Evolutionary conservation across 2,888 invertebrate species (phyloP).

Genomic region (Rosalia funebris): DNA sequence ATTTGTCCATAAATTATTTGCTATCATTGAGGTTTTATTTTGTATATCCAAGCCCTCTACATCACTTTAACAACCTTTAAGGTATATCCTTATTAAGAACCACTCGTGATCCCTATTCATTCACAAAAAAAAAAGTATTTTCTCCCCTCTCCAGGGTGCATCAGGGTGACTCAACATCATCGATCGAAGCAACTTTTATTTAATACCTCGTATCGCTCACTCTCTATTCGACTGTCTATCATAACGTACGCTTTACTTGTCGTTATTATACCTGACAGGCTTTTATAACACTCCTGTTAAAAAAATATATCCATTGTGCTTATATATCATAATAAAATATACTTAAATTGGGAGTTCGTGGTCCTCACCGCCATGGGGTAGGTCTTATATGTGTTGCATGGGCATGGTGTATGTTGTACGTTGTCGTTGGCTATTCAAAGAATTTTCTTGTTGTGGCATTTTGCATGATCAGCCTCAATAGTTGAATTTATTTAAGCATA

Average conservation of each 20-base stretch:
- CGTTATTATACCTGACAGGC: conserved; percentile 47
- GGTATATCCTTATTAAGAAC: conserved; percentile 7
- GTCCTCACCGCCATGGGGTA: conserved; percentile 46
- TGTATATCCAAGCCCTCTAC: neutral
- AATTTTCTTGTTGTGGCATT: conserved; percentile 27
- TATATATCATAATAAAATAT: conserved; percentile 43
- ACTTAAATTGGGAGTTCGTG: conserved; percentile 23
- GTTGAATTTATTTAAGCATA: conserved; percentile 31
- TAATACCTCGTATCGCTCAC: conserved; percentile 44
- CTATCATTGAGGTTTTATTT: too few relatives aligned
- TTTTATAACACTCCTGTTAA: conserved; percentile 44
- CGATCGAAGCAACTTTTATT: conserved; percentile 52
- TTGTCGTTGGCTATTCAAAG: conserved; percentile 25
- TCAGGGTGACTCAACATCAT: conserved; percentile 43
- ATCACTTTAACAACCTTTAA: neutral
- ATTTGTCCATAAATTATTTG: too few relatives aligned
- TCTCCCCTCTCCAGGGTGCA: conserved; percentile 47
- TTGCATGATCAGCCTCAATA: conserved; percentile 35
- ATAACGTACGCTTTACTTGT: conserved; percentile 40
- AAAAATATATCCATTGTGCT: conserved; percentile 43
- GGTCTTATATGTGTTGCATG: conserved; percentile 41
- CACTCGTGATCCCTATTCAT: conserved; percentile 20
- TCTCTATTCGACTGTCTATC: conserved; percentile 55
- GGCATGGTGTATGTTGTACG: conserved; percentile 20
- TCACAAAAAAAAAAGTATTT: conserved; percentile 36